Base-by-base conservation (phyloP, 2,797 vertebrate genomes). In the Nannoperca obscura region DNA sequence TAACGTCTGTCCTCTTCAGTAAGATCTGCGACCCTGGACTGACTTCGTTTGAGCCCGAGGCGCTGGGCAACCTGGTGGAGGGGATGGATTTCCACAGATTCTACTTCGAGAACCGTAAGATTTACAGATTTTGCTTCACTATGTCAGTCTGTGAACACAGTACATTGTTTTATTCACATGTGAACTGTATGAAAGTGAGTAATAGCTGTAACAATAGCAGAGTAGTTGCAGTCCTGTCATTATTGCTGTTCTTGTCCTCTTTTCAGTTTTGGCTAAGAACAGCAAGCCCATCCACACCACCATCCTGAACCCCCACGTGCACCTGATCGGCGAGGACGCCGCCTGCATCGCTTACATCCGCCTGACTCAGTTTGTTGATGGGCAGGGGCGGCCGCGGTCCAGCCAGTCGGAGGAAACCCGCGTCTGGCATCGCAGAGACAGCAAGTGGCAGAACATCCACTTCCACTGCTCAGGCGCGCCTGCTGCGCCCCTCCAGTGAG, bases 11-110 rank as follows among this genome's bases (percentile, higher is more conserved):
- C 36, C 34, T 53, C n/a, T 4, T 5, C 91, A 98, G 97, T 85
- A 98, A 97, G 92, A 97, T 98, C 90, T 97, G 97, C 40, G 98
- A 99, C 91, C 97, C 97, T 12, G 98, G 98, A 68, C 94, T 99
- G 92, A 99, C 98, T 74, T 99, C 97, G 0, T 99, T 99, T 84
- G 98, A 99, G 88, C 98, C 98, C 0, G 97, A 99, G 95, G 98
- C 98, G 0, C 89, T 99, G 84, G 98, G 98, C 61, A 99, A 99
- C 94, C 93, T 99, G 83, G 98, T 99, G 1, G 98, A 99, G 91
- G 98, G 98, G 36, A 99, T 99, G 97, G 98, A 99, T 83, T 99
- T 99, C 92, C 98, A 99, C 93, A 96, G 97, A 92, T 99, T 99
- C 94, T 99, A 99, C 94, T 99, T 99, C 7, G 98, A 99, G 91